Percentiles rank a stretch among this genome's conserved stretches.
phyloP scores from a whole-genome alignment of 1,140 invertebrate species.

The Apis laboriosa region DNA sequence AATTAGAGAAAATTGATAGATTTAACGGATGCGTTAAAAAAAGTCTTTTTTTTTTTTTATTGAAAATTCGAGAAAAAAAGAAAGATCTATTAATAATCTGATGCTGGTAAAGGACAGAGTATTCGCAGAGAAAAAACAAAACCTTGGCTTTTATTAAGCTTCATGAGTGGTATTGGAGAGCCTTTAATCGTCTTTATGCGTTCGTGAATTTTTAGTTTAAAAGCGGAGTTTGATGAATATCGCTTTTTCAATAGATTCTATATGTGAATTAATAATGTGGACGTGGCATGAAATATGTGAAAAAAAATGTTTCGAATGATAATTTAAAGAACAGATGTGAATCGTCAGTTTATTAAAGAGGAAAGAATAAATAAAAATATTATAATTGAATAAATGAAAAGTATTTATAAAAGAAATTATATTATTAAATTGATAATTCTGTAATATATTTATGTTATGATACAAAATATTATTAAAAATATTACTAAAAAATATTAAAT shows the following conservation, averaged over 20 bases:
- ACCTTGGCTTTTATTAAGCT: not conserved
- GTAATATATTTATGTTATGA: too few species aligned
- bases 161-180: slow-evolving; percentile 4
- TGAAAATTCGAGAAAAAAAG: slow-evolving; percentile 7
- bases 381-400: not conserved
- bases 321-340: not conserved
- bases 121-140: not conserved
- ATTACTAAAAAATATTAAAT: too few species aligned
- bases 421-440: too few species aligned
- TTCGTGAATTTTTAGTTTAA: slow-evolving; percentile 1
- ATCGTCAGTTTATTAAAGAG: not conserved
- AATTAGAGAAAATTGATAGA: not conserved
- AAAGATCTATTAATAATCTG: not conserved
- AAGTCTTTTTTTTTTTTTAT: not conserved
- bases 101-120: not conserved
- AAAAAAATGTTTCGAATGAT: not conserved
- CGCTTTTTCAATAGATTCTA: not conserved
- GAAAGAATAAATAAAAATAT: not conserved
- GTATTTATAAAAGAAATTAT: not conserved
- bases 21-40: not conserved
- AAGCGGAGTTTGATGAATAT: not conserved
- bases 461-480: too few species aligned
- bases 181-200: slow-evolving; percentile 3
- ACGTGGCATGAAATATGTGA: not conserved
- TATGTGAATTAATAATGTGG: not conserved